Evolutionary conservation across 2,797 vertebrate species (phyloP), one percentile per base, ranked within the genome.

Genomic region (Kryptolebias ocellatus): DNA sequence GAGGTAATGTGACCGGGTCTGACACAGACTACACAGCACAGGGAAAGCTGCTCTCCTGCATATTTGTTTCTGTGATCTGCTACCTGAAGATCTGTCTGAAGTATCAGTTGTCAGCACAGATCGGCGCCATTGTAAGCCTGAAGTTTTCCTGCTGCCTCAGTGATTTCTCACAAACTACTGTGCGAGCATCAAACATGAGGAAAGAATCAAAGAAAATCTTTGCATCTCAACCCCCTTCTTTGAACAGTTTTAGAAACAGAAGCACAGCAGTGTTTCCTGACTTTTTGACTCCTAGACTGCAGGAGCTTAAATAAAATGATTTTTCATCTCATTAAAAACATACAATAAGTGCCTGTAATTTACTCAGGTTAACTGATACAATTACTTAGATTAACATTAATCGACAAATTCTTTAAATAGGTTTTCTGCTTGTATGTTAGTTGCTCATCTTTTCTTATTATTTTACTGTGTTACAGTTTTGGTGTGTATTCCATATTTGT

Each of bases 101-200:
- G 49, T 82, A 78, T 83, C 79, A 70, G 52, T 72, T 83, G 77
- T 87, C 87, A 86, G 60, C 71, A 76, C 31, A 65, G 70, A 87
- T 88, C 63, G 86, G 74, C 68, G 67, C 83, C 78, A 79, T 64
- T 74, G 52, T 39, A 58, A 55, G 64, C 53, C 54, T 76, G 68
- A 76, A 81, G 79, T 76, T 16, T 78, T 82, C 70, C 72, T 66
- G 47, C 64, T 60, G 55, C 53, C 60, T 75, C 50, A 55, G 55
- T 79, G 80, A 74, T 77, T 86, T 49, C 80, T 72, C 64, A 62
- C 55, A 77, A 60, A 54, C n/a, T 46, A 67, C 14, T 29, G 8
- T 31, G 20, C 74, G 51, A 72, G 62, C 57, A 54, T 72, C 70
- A 47, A 55, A 60, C 50, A 60, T 27, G 8, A 14, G 39, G 4